Conservation (phyloP, 2,797 vertebrate species). For the Anableps anableps region DNA sequence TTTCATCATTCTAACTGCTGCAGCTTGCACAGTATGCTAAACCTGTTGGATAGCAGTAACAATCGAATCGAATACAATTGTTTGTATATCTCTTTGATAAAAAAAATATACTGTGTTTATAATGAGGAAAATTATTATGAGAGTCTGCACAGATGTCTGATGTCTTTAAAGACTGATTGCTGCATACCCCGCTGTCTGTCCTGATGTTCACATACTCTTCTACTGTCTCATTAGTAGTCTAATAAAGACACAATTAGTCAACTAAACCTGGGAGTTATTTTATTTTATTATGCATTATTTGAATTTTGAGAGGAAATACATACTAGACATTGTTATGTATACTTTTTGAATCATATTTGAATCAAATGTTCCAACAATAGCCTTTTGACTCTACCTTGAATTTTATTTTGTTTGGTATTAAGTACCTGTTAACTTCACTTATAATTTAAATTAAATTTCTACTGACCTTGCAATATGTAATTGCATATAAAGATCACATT, state of each 20-base stretch:
- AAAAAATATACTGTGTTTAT: constrained; percentile 44
- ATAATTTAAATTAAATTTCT: background rate
- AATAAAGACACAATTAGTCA: constrained; percentile 57
- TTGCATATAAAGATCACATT: background rate
- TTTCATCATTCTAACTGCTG: constrained; percentile 34
- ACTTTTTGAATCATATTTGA: background rate
- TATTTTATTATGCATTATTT: background rate
- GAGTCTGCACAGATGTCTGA: constrained; percentile 68
- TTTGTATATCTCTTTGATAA: constrained; percentile 65
- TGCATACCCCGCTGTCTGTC: constrained; percentile 64
- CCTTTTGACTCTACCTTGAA: background rate
- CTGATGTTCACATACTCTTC: constrained; percentile 59
- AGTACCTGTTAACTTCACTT: background rate
- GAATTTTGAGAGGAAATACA: constrained; percentile 16
- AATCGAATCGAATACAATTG: constrained; percentile 67
- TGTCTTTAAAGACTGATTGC: constrained; percentile 69
- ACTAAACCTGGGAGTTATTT: constrained; percentile 24
- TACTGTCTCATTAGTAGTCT: constrained; percentile 57
- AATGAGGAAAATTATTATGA: constrained; percentile 59
- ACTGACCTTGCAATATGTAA: background rate
- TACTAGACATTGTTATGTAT: background rate
- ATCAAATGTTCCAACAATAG: background rate
- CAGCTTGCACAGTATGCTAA: constrained; percentile 47
- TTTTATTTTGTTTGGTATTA: background rate
- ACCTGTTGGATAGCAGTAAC: constrained; percentile 70